Evolutionary conservation across 2,113 vertebrate genomes (phyloP).

Genomic region (Prunella fulvescens): DNA sequence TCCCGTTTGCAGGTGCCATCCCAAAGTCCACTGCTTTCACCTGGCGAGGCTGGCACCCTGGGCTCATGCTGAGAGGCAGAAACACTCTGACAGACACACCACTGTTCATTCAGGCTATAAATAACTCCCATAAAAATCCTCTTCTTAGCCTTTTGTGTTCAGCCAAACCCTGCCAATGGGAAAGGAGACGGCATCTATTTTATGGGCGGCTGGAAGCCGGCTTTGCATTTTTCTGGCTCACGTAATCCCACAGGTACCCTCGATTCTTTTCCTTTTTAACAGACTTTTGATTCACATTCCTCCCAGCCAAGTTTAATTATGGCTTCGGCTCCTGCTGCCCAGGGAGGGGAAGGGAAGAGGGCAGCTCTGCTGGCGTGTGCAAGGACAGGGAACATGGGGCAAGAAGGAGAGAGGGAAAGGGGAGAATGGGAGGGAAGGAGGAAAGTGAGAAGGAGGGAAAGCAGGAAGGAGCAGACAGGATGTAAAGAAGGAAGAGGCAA

Average conservation of each 20-base stretch:
- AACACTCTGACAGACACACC: neutral
- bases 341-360: neutral
- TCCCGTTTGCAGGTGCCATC: neutral
- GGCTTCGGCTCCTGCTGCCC: neutral
- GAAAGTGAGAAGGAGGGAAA: neutral
- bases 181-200: conserved; percentile 40
- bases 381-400: accelerated
- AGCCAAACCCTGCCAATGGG: conserved; percentile 36
- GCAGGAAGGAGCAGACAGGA: neutral
- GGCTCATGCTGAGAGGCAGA: neutral
- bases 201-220: conserved; percentile 30
- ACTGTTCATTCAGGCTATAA: conserved; percentile 15
- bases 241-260: conserved; percentile 45
- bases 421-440: neutral
- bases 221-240: conserved; percentile 20
- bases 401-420: neutral
- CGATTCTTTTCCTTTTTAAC: conserved; percentile 23
- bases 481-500: neutral
- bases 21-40: neutral
- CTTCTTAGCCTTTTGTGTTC: conserved; percentile 13
- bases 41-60: accelerated
- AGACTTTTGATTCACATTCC: conserved; percentile 46
- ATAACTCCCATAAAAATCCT: conserved; percentile 37
- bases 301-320: conserved; percentile 48
- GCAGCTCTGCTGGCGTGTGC: neutral